Base-by-base conservation (phyloP, 2,888 invertebrate genomes). In the Cataglyphis rosenhaueri region DNA sequence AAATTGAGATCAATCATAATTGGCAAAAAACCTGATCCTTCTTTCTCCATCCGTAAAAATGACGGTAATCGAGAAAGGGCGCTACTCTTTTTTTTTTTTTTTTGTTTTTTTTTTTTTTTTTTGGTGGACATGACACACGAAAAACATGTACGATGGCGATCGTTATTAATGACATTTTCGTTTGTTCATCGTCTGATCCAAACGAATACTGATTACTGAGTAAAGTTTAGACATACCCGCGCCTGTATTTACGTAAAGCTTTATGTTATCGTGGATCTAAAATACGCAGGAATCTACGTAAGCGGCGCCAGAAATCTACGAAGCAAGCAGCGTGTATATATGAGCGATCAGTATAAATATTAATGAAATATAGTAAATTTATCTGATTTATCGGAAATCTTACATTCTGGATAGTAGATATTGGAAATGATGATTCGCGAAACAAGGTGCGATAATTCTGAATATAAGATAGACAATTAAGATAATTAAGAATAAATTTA, bases 81-180 rank as follows among this genome's bases (percentile, higher is more conserved):
- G 1, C 25, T 25, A 25, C 25, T 25, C 25, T 25, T 25, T 32
- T 5, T 32, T 21, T n/a, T 29, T 44, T 65, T 55, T 76, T 65
- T 10, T 41, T 12, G n/a, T n/a, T n/a, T n/a, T n/a, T n/a, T n/a
- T n/a, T 41, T 3, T 21, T 21, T 21, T 21, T 21, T 21, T 21
- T 21, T 41, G 0, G 18, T 1, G 10, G 41, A 32, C 18, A 48
- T 32, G 32, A 21, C 12, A 12, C 12, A 25, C 32, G 25, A n/a
- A 55, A 41, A 61, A 48, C 21, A 38, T 32, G 71, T 65, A 65
- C 65, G 48, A 35, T 64, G 52, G 55, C 57, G 75, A 66, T 38
- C 21, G 59, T 83, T 70, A 66, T 88, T 88, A 86, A 81, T 82
- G 59, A 59, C 81, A 86, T 88, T 88, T 82, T 78, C 25, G 32